phyloP scores from a whole-genome alignment of 2,888 invertebrate genomes.

The Archaeoteleia sp. region DNA sequence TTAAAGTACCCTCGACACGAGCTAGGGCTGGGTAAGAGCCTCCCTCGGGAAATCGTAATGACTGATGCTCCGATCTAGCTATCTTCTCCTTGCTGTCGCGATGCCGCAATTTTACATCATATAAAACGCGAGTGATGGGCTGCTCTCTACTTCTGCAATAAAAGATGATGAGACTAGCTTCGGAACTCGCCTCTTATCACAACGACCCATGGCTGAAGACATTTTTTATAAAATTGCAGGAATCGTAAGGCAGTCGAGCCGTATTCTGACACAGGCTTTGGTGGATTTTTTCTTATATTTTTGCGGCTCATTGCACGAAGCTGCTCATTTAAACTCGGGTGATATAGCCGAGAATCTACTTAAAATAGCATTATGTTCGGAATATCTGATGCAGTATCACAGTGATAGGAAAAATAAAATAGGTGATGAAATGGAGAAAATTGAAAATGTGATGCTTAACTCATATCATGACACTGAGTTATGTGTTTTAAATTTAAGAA shows the following conservation, averaged over 20 bases:
- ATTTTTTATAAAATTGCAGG: conserved; percentile 12
- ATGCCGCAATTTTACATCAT: conserved; percentile 33
- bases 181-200: conserved; percentile 25
- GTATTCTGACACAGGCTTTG: too few species aligned
- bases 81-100: conserved; percentile 22
- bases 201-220: conserved; percentile 23
- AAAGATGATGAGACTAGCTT: conserved; percentile 29
- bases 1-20: conserved; percentile 65
- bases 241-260: not conserved
- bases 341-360: too few species aligned
- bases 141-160: conserved; percentile 18
- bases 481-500: too few species aligned
- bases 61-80: conserved; percentile 57
- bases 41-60: conserved; percentile 66
- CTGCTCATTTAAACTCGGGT: too few species aligned
- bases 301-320: too few species aligned
- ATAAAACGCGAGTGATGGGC: conserved; percentile 34
- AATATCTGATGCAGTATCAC: too few species aligned
- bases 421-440: too few species aligned
- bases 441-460: too few species aligned
- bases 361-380: too few species aligned
- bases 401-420: too few species aligned
- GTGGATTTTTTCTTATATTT: too few species aligned
- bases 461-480: too few species aligned
- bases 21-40: conserved; percentile 58